Evolutionary conservation across 2,888 invertebrate genomes (phyloP).

Genomic region (Eudasyphora cyanicolor): DNA sequence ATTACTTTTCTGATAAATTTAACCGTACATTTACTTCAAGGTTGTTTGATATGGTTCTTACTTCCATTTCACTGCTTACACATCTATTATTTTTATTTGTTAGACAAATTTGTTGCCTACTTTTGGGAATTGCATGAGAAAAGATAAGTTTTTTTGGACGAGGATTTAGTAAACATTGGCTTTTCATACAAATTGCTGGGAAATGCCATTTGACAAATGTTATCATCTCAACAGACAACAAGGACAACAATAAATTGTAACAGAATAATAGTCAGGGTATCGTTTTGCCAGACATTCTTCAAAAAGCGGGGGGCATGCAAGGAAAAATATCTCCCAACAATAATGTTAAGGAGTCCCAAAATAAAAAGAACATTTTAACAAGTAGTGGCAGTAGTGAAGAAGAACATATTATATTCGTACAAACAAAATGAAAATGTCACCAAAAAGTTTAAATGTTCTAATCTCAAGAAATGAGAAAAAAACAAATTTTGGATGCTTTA

Average conservation of each 20-base stretch:
- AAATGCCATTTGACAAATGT: slow-evolving; percentile 61
- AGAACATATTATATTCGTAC: too few relatives aligned
- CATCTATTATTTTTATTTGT: neutral
- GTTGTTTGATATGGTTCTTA: neutral
- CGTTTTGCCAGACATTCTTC: too few relatives aligned
- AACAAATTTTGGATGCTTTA: slow-evolving; percentile 11
- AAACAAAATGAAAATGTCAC: slow-evolving; percentile 32
- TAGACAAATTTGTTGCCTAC: slow-evolving; percentile 52
- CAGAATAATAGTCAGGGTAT: slow-evolving; percentile 51
- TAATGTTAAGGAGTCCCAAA: neutral
- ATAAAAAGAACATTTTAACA: neutral
- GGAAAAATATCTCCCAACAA: neutral
- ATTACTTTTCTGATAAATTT: too few relatives aligned
- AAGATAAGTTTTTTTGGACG: slow-evolving; percentile 1
- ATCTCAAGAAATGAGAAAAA: slow-evolving; percentile 24
- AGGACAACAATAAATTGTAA: slow-evolving; percentile 61
- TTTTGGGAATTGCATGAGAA: slow-evolving; percentile 32
- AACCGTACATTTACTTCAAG: too few relatives aligned
- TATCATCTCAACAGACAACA: slow-evolving; percentile 59
- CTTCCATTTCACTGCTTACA: too few relatives aligned
- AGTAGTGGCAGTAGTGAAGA: neutral
- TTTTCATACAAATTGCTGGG: slow-evolving; percentile 50
- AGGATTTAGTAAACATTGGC: neutral
- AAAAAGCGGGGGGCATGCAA: neutral
- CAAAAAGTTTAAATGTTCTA: slow-evolving; percentile 38